Base-by-base conservation (phyloP, 1,140 invertebrate genomes). In the Musca vetustissima region DNA sequence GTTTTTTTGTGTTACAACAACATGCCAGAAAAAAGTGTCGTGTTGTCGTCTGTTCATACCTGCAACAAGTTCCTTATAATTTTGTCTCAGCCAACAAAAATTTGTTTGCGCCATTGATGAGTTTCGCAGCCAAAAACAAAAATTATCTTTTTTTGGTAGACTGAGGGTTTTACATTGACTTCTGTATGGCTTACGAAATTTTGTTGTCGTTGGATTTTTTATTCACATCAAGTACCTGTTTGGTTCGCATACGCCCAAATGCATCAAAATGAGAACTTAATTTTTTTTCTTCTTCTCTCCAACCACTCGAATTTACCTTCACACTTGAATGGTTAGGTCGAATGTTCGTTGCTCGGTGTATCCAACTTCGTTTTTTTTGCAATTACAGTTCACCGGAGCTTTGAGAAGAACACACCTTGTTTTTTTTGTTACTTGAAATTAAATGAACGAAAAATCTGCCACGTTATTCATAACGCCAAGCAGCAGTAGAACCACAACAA, bases 41-140 rank as follows among this genome's bases (percentile, higher is more conserved):
- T 28, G 28, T 59, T 59, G 24, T 36, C 11, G 11, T 2, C 13
- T 1, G 6, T 13, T 1, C 11, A 32, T 32, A 9, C 36, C 6
- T 61, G 57, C 57, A 61, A 61, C 57, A 61, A 61, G 57, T 61
- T 61, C 57, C 28, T 19, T 24, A 61, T 61, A 61, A 36, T 61
- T 61, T 52, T 61, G 36, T 43, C 8, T 28, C 28, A 28, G 28
- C 13, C 1, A 43, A 43, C 6, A 7, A 13, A 43, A 43, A 43
- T 43, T 43, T 43, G 36, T 43, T 43, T 43, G 11, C 36, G 36
- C 36, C 36, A 43, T 43, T 43, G 4, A 11, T 43, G 36, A 43
- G 36, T 1, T 11, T 2, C 7, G 13, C 6, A 43, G 13, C 11
- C 1, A 43, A 13, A 43, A 43, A 43, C 6, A 43, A 9, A 43